These are phyloP conservation scores for Salminus brasiliensis DNA, from an alignment of 2,113 vertebrate species.

Conservation along the genomic window DNA sequence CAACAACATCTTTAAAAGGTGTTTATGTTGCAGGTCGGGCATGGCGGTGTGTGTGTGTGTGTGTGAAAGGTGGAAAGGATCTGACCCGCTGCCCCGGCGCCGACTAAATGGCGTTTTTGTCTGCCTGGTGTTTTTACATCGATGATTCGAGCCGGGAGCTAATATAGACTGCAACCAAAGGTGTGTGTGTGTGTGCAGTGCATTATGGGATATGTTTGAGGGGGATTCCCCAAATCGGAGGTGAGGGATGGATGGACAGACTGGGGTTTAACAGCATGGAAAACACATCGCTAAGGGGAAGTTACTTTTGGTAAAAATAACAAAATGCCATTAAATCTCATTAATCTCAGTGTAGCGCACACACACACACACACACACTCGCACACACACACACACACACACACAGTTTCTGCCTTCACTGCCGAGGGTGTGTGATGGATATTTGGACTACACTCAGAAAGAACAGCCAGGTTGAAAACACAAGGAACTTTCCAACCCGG, in stretches of 20 bases:
- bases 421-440: neutral
- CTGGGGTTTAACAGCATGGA: neutral
- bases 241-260: slow-evolving; percentile 2
- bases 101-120: slow-evolving; percentile 29
- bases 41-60: slow-evolving; percentile 2
- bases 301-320: slow-evolving; percentile 43
- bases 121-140: neutral
- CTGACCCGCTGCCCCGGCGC: neutral
- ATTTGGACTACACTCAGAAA: neutral
- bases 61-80: slow-evolving; percentile 4
- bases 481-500: too few relatives aligned
- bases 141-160: neutral
- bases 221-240: slow-evolving; percentile 4
- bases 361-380: neutral
- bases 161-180: slow-evolving; percentile 2
- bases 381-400: slow-evolving; percentile 32
- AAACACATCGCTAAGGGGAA: neutral
- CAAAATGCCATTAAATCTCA: slow-evolving; percentile 49
- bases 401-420: slow-evolving; percentile 32
- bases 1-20: neutral
- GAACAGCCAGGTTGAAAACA: too few relatives aligned
- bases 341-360: slow-evolving; percentile 41
- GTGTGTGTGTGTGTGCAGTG: neutral
- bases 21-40: neutral
- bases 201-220: neutral